Percentiles rank a stretch among this genome's conserved stretches.
These are phyloP conservation scores for Ceriagrion tenellum DNA, from an alignment of 2,888 invertebrate genomes.

Conservation along the genomic window DNA sequence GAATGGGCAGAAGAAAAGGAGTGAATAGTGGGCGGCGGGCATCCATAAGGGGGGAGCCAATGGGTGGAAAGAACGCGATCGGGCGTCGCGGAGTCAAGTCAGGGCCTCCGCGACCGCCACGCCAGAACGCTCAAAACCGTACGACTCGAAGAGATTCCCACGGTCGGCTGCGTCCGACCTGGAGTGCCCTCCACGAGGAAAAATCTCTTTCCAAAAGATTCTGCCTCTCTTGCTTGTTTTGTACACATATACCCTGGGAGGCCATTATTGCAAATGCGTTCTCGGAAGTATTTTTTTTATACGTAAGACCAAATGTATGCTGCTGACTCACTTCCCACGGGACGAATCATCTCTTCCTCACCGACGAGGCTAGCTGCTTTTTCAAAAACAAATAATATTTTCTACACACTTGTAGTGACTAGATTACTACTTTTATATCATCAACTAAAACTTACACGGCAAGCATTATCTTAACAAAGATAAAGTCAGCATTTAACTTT, in stretches of 20 bases:
- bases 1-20: background rate
- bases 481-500: no score
- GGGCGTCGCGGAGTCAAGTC: background rate
- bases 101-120: background rate
- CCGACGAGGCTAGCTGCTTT: no score
- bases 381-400: background rate
- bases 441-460: no score
- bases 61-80: slow-evolving; percentile 25
- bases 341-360: no score
- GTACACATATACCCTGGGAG: background rate
- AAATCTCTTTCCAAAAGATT: background rate
- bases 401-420: background rate
- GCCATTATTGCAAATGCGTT: background rate
- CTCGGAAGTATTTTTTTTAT: background rate
- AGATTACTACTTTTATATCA: no score
- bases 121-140: background rate
- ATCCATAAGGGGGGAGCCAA: background rate
- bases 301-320: background rate
- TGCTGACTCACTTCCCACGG: background rate
- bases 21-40: background rate
- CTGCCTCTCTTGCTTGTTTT: background rate
- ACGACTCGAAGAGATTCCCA: background rate
- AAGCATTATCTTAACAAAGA: no score
- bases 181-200: background rate
- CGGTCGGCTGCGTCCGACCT: background rate